Evolutionary conservation across 2,797 vertebrate species (phyloP).

Genomic region (Neomorphus geoffroyi): DNA sequence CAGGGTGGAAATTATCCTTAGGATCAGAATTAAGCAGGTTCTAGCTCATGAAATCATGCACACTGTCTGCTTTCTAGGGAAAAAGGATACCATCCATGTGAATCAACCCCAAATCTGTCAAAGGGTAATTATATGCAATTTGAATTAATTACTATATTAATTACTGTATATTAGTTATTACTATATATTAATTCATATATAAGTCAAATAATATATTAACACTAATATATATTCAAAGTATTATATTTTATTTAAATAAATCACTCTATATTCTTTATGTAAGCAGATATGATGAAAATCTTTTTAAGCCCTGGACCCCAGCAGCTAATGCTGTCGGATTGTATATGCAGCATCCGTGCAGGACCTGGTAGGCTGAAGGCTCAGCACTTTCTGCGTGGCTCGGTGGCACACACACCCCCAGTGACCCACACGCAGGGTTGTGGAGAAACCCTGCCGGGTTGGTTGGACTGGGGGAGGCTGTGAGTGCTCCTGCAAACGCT

Average conservation of each 20-base stretch:
- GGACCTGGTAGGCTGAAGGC: background rate
- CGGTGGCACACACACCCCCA: background rate
- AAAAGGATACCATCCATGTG: background rate
- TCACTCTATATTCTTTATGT: background rate
- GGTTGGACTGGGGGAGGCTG: background rate
- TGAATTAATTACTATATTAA: background rate
- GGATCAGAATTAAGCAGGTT: background rate
- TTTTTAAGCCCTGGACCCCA: background rate
- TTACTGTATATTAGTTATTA: background rate
- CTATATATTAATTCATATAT: background rate
- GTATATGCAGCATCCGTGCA: background rate
- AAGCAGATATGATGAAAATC: background rate
- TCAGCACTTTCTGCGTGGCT: background rate
- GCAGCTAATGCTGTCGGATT: background rate
- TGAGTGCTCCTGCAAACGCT: rapidly evolving
- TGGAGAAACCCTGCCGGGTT: rapidly evolving
- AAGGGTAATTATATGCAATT: background rate
- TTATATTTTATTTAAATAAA: too few species aligned
- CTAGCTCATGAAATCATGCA: background rate
- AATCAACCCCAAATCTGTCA: background rate
- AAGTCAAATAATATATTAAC: background rate
- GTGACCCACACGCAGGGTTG: background rate
- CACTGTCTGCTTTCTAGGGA: background rate
- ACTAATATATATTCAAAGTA: background rate
- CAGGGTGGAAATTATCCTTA: background rate